Conservation (phyloP, 2,113 vertebrate species). For the Ivindomyrus marchei region DNA sequence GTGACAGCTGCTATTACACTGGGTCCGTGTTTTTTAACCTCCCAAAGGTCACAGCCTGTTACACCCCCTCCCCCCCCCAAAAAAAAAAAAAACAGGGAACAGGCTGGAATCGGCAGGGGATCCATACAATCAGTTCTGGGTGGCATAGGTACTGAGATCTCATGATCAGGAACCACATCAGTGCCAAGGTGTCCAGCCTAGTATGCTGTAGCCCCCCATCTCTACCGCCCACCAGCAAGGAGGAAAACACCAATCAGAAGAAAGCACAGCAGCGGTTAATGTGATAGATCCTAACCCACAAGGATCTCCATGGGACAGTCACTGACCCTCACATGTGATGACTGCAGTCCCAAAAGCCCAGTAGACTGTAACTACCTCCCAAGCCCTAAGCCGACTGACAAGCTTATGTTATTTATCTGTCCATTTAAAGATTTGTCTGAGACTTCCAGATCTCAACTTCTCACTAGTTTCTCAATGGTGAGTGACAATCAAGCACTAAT, state of each 20-base stretch:
- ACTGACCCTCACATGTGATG: background rate
- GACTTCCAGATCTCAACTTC: background rate
- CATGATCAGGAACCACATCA: background rate
- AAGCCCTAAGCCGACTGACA: background rate
- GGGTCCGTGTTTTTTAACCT: conserved; percentile 32
- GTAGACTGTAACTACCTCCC: background rate
- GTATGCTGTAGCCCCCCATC: background rate
- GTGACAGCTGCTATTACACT: conserved; percentile 47
- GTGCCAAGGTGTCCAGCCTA: background rate
- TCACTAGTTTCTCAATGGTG: background rate
- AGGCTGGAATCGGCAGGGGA: background rate
- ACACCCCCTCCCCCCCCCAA: background rate
- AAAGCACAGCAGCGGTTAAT: background rate
- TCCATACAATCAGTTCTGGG: background rate
- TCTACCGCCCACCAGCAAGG: background rate
- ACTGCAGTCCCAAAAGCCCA: background rate
- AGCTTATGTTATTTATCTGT: background rate
- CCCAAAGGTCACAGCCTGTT: background rate
- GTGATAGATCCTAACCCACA: background rate
- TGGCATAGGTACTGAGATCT: background rate
- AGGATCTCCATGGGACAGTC: background rate
- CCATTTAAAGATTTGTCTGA: background rate
- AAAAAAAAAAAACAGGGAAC: background rate
- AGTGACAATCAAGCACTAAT: background rate
- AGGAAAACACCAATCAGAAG: background rate